Evolutionary conservation across 37 sponge, comb jelly and placozoan genomes (phyloP).

Genomic region (Geodia barretti): DNA sequence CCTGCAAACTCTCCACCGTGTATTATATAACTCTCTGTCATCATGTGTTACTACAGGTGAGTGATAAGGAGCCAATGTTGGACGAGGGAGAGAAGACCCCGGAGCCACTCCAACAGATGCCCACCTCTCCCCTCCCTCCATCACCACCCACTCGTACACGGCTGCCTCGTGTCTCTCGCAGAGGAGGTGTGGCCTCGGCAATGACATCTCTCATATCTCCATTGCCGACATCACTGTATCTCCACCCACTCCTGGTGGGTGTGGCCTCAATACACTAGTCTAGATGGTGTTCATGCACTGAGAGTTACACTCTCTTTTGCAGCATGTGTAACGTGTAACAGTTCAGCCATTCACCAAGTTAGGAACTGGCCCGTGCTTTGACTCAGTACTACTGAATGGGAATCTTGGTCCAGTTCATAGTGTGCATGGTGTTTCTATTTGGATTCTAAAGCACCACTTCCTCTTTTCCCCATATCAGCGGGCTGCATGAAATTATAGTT

Average conservation of each 20-base stretch:
- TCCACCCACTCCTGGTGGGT: constrained; percentile 61
- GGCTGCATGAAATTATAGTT: no score
- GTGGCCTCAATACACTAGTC: no score
- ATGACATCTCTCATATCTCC: constrained; percentile 19
- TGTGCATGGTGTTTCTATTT: no score
- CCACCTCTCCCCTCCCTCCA: background rate
- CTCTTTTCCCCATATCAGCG: no score
- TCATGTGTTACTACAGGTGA: background rate
- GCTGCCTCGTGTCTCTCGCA: background rate
- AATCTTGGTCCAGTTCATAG: no score
- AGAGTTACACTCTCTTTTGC: background rate
- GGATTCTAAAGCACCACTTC: no score
- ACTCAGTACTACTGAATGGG: no score
- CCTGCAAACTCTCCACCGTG: background rate
- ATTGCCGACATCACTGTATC: constrained; percentile 49
- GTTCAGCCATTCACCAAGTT: no score
- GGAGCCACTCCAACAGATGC: constrained; percentile 10
- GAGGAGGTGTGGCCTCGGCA: background rate
- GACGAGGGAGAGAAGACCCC: constrained; percentile 1
- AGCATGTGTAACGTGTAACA: background rate
- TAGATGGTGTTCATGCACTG: background rate
- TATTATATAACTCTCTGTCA: background rate
- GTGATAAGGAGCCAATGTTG: background rate
- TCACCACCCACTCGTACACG: background rate
- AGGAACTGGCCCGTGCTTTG: no score